phyloP scores from a whole-genome alignment of 2,113 vertebrate species.

The Heterochromis multidens region DNA sequence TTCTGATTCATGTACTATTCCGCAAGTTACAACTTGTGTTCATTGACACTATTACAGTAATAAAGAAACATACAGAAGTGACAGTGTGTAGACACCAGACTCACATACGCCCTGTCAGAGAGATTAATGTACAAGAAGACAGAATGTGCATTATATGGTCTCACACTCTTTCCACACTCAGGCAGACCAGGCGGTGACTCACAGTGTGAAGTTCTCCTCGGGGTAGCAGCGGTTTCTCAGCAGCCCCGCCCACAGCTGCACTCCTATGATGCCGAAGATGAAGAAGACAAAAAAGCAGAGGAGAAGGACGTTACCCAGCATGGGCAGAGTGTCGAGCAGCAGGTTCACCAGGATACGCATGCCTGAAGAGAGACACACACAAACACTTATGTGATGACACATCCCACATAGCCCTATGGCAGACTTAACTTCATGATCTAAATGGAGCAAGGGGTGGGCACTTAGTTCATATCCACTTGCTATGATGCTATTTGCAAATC shows the following conservation, averaged over 20 bases:
- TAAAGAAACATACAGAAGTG: not conserved
- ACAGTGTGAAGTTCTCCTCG: slow-evolving; percentile 71
- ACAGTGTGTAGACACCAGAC: not conserved
- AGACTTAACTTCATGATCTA: not conserved
- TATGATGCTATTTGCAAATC: not conserved
- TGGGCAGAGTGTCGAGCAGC: slow-evolving; percentile 71
- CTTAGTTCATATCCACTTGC: not conserved
- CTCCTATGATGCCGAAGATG: slow-evolving; percentile 74
- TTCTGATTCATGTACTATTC: not conserved
- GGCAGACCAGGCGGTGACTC: slow-evolving; percentile 17
- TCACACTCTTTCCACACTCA: not conserved
- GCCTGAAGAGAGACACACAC: slow-evolving; percentile 29
- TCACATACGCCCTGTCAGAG: not conserved
- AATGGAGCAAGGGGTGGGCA: not conserved
- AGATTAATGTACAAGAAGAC: not conserved
- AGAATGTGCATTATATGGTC: not conserved
- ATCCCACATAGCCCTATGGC: not conserved
- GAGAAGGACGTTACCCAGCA: slow-evolving; percentile 71
- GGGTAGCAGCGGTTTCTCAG: slow-evolving; percentile 74
- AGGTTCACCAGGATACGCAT: slow-evolving; percentile 75
- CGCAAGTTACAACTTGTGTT: not conserved
- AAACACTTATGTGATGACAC: not conserved
- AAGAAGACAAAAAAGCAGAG: slow-evolving; percentile 75
- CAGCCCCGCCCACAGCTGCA: slow-evolving; percentile 72
- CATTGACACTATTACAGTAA: not conserved